A percentile compares a stretch with the other conserved stretches of the same genome.
Evolutionary conservation across 2,888 invertebrate species (phyloP).

Genomic region (Meteorus colon): DNA sequence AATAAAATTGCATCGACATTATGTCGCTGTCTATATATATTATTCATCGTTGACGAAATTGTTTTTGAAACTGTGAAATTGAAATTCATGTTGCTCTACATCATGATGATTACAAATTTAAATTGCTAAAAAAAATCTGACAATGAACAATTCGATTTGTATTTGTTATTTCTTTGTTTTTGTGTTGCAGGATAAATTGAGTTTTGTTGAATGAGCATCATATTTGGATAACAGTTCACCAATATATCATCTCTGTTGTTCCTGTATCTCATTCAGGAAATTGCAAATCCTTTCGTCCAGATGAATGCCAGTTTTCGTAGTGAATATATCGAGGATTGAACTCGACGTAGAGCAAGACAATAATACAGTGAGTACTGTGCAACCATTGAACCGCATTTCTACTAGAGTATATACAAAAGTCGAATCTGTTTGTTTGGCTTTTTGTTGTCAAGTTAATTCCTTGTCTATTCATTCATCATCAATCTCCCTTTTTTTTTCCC

Average conservation of each 20-base stretch:
- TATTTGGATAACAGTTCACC: constrained; percentile 4
- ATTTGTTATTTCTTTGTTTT: background rate
- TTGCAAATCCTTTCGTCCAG: constrained; percentile 42
- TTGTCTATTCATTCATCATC: background rate
- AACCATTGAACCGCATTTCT: no score
- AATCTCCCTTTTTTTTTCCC: background rate
- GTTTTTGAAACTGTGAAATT: background rate
- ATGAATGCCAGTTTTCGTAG: constrained; percentile 18
- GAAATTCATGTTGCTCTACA: background rate
- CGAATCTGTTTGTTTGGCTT: constrained; percentile 48
- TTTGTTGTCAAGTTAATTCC: constrained; percentile 47
- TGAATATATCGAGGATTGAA: constrained; percentile 24
- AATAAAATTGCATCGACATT: constrained; percentile 1
- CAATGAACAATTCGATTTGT: no score
- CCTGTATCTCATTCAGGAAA: constrained; percentile 41
- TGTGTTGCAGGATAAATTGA: background rate
- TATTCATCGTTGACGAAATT: background rate
- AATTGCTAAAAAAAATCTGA: no score
- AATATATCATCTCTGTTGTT: constrained; percentile 33
- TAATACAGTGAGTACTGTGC: constrained; percentile 1
- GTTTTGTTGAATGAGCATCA: no score
- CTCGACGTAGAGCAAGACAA: constrained; percentile 14
- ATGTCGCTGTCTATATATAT: background rate
- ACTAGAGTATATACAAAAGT: background rate
- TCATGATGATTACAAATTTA: no score